Percentiles rank a stretch among this genome's conserved stretches.
These are phyloP conservation scores for Anneissia japonica DNA, from an alignment of 35 echinoderm and acorn worm species.

Conservation along the genomic window DNA sequence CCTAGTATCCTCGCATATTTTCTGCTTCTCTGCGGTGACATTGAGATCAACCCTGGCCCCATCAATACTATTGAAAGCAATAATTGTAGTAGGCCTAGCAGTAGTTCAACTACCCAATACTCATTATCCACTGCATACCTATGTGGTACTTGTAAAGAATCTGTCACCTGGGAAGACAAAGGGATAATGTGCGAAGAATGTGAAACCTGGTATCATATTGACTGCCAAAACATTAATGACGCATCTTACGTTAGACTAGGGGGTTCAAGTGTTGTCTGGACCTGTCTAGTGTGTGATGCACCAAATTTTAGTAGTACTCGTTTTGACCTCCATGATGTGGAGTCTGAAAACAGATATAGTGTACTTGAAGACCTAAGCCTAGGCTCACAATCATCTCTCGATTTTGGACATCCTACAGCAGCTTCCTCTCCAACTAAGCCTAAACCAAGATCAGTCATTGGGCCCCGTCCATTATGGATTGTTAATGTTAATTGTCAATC, in stretches of 20 bases:
- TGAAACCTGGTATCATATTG: slow-evolving; percentile 18
- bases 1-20: neutral
- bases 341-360: neutral
- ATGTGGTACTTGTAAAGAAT: neutral
- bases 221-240: slow-evolving; percentile 45
- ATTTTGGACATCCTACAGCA: slow-evolving; percentile 25
- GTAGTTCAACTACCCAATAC: neutral
- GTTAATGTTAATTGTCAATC: slow-evolving; percentile 58
- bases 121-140: neutral
- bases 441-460: slow-evolving; percentile 22
- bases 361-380: slow-evolving; percentile 18
- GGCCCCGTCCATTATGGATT: slow-evolving; percentile 12
- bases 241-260: slow-evolving; percentile 41
- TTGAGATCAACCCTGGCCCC: neutral
- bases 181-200: neutral
- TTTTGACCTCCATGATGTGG: slow-evolving; percentile 37
- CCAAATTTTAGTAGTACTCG: slow-evolving; percentile 41
- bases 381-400: slow-evolving; percentile 1
- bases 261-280: slow-evolving; percentile 23
- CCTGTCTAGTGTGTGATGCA: slow-evolving; percentile 44
- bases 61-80: neutral
- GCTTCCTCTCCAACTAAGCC: slow-evolving; percentile 36
- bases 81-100: too few species aligned
- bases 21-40: neutral
- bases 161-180: neutral